phyloP scores from a whole-genome alignment of 23 tunicate species.

The Trididemnum clinides region DNA sequence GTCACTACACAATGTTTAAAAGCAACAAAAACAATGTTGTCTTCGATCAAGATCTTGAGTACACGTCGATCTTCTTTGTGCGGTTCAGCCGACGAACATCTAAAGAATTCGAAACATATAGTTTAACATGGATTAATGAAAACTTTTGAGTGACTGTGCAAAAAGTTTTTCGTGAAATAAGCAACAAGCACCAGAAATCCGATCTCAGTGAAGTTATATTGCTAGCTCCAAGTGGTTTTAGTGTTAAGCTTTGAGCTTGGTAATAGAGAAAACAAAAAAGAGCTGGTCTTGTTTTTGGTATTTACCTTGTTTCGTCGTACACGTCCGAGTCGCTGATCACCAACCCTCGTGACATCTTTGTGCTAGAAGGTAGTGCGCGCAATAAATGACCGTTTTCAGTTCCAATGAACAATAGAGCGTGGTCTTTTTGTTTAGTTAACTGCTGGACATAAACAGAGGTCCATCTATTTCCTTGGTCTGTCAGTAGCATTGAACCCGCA shows the following conservation, averaged over 20 bases:
- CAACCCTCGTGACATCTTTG: constrained; percentile 15
- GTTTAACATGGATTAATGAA: too few relatives aligned
- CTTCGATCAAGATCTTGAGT: constrained; percentile 33
- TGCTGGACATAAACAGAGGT: constrained; percentile 40
- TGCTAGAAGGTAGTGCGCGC: constrained; percentile 39
- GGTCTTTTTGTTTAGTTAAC: constrained; percentile 53
- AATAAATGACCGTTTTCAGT: constrained; percentile 62
- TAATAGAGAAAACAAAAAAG: too few relatives aligned
- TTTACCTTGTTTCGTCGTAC: constrained; percentile 59
- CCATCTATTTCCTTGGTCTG: constrained; percentile 73
- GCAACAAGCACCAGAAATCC: neutral
- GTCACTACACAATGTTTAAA: constrained; percentile 67
- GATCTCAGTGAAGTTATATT: too few relatives aligned
- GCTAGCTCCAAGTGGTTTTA: too few relatives aligned
- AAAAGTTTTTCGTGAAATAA: too few relatives aligned
- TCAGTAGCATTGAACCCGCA: constrained; percentile 48
- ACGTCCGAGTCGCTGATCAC: constrained; percentile 40
- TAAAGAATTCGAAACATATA: too few relatives aligned
- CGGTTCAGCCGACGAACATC: neutral
- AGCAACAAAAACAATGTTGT: constrained; percentile 36
- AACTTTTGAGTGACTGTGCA: too few relatives aligned
- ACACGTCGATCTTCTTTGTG: constrained; percentile 29
- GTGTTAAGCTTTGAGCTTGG: too few relatives aligned
- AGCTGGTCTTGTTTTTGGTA: too few relatives aligned
- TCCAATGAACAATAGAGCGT: constrained; percentile 50